phyloP scores from a whole-genome alignment of 2,113 vertebrate species.

The Gymnogyps californianus region DNA sequence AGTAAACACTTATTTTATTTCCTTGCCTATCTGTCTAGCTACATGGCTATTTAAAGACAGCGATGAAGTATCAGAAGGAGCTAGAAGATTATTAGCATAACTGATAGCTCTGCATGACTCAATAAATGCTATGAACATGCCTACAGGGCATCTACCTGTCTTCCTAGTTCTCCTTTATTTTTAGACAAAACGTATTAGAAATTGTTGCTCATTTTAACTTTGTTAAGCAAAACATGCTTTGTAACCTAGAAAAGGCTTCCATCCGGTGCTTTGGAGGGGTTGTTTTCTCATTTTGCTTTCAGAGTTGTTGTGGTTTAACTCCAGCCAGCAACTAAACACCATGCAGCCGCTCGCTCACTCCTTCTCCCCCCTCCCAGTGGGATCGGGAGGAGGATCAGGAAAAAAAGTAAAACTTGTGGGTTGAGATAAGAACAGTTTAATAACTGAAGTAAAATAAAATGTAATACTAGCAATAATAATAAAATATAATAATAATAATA shows the following conservation, averaged over 20 bases:
- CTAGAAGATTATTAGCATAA: constrained; percentile 58
- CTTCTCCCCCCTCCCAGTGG: no score
- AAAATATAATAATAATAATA: no score
- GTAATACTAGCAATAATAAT: no score
- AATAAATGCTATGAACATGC: constrained; percentile 10
- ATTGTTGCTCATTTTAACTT: constrained; percentile 14
- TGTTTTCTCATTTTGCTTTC: neutral
- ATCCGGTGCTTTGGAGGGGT: neutral
- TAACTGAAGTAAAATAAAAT: no score
- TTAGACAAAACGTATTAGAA: neutral
- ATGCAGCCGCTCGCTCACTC: no score
- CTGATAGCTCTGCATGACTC: constrained; percentile 55
- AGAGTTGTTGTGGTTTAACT: no score
- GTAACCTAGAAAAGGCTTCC: neutral
- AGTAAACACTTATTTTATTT: constrained; percentile 34
- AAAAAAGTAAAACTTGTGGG: no score
- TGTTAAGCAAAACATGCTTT: neutral
- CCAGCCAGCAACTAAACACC: no score
- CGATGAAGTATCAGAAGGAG: constrained; percentile 13
- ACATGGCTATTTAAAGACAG: neutral
- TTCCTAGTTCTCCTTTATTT: neutral
- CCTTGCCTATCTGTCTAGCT: neutral
- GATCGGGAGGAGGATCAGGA: no score
- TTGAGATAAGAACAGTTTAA: no score
- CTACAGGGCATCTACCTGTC: constrained; percentile 52